These are phyloP conservation scores for Enoplolaimus lenunculus DNA, from an alignment of 2,888 invertebrate species.

Conservation along the genomic window DNA sequence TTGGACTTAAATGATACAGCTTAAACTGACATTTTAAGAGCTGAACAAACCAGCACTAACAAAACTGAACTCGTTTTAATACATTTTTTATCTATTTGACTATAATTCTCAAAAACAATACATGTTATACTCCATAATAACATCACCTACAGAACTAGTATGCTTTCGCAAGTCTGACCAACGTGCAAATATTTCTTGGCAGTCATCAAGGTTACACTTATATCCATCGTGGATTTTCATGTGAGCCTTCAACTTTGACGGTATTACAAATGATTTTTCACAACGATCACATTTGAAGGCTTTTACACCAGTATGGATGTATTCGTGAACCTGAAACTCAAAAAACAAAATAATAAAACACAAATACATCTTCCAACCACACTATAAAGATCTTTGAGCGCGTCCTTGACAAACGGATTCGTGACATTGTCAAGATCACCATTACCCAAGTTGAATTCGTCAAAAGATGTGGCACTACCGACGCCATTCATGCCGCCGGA, in stretches of 20 bases:
- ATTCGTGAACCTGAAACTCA: constrained; percentile 8
- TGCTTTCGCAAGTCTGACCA: constrained; percentile 14
- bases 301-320: constrained; percentile 5
- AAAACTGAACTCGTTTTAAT: too few relatives aligned
- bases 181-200: background rate
- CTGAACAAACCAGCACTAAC: too few relatives aligned
- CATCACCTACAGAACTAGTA: too few relatives aligned
- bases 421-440: constrained; percentile 9
- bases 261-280: constrained; percentile 1
- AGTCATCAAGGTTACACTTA: background rate
- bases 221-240: constrained; percentile 10
- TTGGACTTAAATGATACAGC: too few relatives aligned
- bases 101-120: too few relatives aligned
- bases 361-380: too few relatives aligned
- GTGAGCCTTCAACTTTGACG: background rate
- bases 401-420: background rate
- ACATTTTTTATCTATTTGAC: too few relatives aligned
- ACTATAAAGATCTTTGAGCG: constrained; percentile 16
- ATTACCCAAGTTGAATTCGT: background rate
- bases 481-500: background rate
- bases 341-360: too few relatives aligned
- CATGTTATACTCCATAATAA: too few relatives aligned
- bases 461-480: too few relatives aligned
- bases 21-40: too few relatives aligned
- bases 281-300: background rate